Evolutionary conservation across 2,888 invertebrate species (phyloP), one percentile per base, ranked within the genome.

Genomic region (Pammene aurita): DNA sequence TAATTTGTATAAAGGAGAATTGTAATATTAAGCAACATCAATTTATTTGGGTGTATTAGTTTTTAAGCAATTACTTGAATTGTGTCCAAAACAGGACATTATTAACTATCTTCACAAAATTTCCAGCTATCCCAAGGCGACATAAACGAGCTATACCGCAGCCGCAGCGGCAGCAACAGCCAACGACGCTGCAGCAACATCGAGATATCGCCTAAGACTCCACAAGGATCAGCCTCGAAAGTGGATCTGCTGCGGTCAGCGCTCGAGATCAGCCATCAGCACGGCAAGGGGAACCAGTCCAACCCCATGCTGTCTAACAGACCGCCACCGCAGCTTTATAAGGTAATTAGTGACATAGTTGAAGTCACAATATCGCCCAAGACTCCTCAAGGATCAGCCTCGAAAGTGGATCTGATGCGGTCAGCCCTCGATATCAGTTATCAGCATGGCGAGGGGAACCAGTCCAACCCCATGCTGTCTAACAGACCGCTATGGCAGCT

Each of bases 231-330:
- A 18, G 91, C 92, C 0, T 94, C 94, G 1, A 94, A 94, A 78
- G 95, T 95, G 35, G 95, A 96, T 81, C 87, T 96, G 61, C 89
- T 96, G 5, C 94, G 95, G 72, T 96, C 96, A 16, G 94, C 96
- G 0, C 83, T 95, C 48, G 96, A 96, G 85, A 95, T 95, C 76
- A 94, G 94, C 81, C 93, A 94, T 54, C 88, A 89, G 18, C 89
- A 90, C 52, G 93, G 90, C 71, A 93, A 91, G 81, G 90, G 86
- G 66, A 94, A 94, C 75, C 93, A 93, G 66, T 94, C 94, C 54
- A 94, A 94, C 82, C 94, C 94, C 72, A 93, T 94, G 67, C 82
- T 94, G 70, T 92, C 86, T 0, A 75, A 67, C 11, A 87, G 82
- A 63, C 83, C 80, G 71, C 83, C 85, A 46, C 78, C 80, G 2